Conservation (phyloP, 1,140 invertebrate species). For the Pararge aegeria region DNA sequence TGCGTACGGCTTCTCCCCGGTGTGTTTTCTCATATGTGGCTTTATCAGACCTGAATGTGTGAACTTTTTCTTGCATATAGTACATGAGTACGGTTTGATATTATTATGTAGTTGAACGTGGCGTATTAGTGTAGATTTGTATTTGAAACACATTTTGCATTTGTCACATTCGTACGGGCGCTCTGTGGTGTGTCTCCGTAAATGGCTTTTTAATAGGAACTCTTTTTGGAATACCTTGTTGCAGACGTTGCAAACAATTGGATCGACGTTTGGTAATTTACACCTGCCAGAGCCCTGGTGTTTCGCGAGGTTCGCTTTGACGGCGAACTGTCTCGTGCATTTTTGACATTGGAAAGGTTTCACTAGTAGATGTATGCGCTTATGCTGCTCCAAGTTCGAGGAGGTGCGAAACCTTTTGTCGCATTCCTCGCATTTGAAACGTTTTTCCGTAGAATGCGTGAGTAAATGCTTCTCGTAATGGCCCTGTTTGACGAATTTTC, state of each 20-base stretch:
- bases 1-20: conserved; percentile 92
- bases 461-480: conserved; percentile 38
- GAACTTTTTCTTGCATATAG: conserved; percentile 86
- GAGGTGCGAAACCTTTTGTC: conserved; percentile 42
- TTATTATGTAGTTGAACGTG: conserved; percentile 51
- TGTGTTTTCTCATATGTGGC: conserved; percentile 90
- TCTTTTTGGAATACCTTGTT: conserved; percentile 49
- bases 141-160: conserved; percentile 52
- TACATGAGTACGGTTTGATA: conserved; percentile 81
- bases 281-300: conserved; percentile 38
- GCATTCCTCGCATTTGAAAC: conserved; percentile 39
- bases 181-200: conserved; percentile 43
- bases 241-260: conserved; percentile 42
- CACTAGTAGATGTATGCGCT: conserved; percentile 31
- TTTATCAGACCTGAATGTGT: conserved; percentile 88
- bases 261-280: conserved; percentile 27
- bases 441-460: conserved; percentile 25
- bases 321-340: conserved; percentile 40
- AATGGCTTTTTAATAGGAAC: conserved; percentile 49
- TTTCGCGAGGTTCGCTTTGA: conserved; percentile 39
- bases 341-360: conserved; percentile 43
- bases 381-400: conserved; percentile 48
- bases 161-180: conserved; percentile 45
- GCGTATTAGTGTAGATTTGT: conserved; percentile 50
- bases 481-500: conserved; percentile 29